Conservation (phyloP, 2,113 vertebrate genomes). For the Tupaia chinensis region DNA sequence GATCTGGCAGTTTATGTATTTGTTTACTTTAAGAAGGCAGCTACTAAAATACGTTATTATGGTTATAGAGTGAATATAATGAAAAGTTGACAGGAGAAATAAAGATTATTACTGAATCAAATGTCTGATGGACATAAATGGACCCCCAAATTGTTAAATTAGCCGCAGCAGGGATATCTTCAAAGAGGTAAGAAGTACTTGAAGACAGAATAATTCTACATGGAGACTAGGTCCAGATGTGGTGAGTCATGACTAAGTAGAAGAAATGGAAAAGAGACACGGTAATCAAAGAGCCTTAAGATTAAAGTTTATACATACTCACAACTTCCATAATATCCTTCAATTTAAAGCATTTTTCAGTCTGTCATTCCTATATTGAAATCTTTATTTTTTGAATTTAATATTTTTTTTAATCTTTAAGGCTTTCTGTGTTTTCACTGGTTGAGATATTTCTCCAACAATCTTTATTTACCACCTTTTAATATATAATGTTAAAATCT, state of each 20-base stretch:
- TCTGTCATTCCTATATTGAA: neutral
- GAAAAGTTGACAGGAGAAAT: neutral
- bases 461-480: neutral
- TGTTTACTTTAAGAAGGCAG: constrained; percentile 2
- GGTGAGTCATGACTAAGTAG: neutral
- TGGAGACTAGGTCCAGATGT: neutral
- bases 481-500: neutral
- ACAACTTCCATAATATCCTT: neutral
- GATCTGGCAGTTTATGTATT: neutral
- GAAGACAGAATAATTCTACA: neutral
- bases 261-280: neutral
- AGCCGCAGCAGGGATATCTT: neutral
- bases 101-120: neutral
- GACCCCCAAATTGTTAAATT: neutral
- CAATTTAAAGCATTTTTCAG: neutral
- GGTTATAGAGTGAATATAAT: neutral
- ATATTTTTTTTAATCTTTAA: neutral
- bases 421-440: neutral
- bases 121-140: neutral
- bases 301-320: neutral
- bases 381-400: neutral
- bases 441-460: constrained; percentile 13
- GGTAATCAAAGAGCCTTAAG: neutral
- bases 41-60: neutral
- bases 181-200: neutral